A percentile compares a stretch with the other conserved stretches of the same genome.
phyloP scores from a whole-genome alignment of 2,888 invertebrate genomes.

The Glaucopsyche alexis region DNA sequence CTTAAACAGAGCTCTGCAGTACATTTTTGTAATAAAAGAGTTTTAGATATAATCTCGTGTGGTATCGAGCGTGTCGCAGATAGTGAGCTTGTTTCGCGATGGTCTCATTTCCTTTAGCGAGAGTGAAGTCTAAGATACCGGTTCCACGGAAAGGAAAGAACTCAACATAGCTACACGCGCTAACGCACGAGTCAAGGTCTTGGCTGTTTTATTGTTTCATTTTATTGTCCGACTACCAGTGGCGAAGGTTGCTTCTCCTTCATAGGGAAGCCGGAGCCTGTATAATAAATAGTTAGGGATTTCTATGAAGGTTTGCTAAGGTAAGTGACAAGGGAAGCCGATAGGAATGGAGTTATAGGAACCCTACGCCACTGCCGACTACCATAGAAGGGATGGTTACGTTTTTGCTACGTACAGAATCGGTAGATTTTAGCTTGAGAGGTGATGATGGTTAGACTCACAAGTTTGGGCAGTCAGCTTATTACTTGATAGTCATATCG shows the following conservation, averaged over 20 bases:
- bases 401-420: neutral
- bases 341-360: too few species aligned
- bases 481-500: neutral
- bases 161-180: constrained; percentile 3
- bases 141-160: constrained; percentile 7
- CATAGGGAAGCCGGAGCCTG: too few species aligned
- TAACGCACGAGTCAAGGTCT: neutral
- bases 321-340: too few species aligned
- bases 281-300: too few species aligned
- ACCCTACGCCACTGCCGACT: too few species aligned
- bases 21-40: neutral
- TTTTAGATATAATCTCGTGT: neutral
- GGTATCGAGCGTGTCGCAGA: constrained; percentile 8
- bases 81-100: neutral
- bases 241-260: too few species aligned
- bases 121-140: constrained; percentile 21
- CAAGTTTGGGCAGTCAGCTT: neutral
- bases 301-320: too few species aligned
- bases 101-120: constrained; percentile 20
- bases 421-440: too few species aligned
- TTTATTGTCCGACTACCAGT: neutral
- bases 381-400: neutral
- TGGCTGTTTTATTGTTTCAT: neutral
- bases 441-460: too few species aligned
- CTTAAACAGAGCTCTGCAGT: neutral